Conservation (phyloP, 1,140 invertebrate species). For the Drosophila willistoni region DNA sequence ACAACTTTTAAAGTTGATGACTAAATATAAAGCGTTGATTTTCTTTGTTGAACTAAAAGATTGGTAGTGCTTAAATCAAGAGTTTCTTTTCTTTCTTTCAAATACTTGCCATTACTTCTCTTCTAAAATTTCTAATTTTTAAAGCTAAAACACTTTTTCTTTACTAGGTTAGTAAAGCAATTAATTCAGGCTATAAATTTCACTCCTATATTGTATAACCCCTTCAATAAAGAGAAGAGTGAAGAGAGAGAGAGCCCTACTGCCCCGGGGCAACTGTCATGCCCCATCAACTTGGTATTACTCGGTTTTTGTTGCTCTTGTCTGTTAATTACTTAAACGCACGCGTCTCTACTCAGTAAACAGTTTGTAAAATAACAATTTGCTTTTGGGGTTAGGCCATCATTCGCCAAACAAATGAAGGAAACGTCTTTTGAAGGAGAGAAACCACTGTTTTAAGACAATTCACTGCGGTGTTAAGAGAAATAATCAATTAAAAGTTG, state of each 20-base stretch:
- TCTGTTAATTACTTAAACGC: constrained; percentile 72
- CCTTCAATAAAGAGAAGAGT: background rate
- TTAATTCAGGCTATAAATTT: constrained; percentile 6
- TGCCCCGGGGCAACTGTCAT: constrained; percentile 47
- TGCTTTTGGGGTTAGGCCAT: constrained; percentile 33
- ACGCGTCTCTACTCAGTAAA: constrained; percentile 61
- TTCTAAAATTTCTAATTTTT: too few relatives aligned
- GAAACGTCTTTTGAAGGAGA: background rate
- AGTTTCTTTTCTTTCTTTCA: too few relatives aligned
- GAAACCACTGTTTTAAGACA: constrained; percentile 16
- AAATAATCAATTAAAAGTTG: constrained; percentile 81
- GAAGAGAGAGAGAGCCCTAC: background rate
- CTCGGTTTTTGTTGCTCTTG: constrained; percentile 30
- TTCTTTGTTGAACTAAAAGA: too few relatives aligned
- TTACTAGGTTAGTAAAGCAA: background rate
- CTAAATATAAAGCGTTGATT: too few relatives aligned
- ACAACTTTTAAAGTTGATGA: too few relatives aligned
- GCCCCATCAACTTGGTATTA: constrained; percentile 64
- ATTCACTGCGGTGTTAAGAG: constrained; percentile 14
- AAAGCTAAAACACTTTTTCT: background rate
- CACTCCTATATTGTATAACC: background rate
- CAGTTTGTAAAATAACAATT: constrained; percentile 78
- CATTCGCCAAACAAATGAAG: constrained; percentile 2
- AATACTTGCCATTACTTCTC: too few relatives aligned
- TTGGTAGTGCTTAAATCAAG: too few relatives aligned